Conservation (phyloP, 2,888 invertebrate genomes). For the Liodrosophila aerea region DNA sequence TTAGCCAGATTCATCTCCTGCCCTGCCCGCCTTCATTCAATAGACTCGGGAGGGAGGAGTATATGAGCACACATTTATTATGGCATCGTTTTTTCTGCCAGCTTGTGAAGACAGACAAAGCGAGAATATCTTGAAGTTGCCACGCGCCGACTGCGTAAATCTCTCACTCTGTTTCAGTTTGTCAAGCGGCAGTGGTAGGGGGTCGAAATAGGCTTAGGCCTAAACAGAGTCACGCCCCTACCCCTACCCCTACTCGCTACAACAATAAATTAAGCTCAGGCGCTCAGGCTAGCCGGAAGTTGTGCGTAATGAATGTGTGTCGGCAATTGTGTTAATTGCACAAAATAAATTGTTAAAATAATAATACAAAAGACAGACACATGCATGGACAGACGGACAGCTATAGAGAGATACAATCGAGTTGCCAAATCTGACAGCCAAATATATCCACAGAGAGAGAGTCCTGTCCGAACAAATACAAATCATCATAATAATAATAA, state of each 20-base stretch:
- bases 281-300: constrained; percentile 58
- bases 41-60: constrained; percentile 29
- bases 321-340: constrained; percentile 77
- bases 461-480: constrained; percentile 29
- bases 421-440: constrained; percentile 41
- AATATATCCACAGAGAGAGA: constrained; percentile 12
- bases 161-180: constrained; percentile 40
- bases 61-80: constrained; percentile 70
- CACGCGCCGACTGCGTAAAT: constrained; percentile 71
- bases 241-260: constrained; percentile 9
- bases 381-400: background rate
- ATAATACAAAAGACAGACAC: constrained; percentile 49
- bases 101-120: constrained; percentile 20
- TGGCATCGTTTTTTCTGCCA: constrained; percentile 63
- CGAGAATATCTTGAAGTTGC: constrained; percentile 61
- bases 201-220: constrained; percentile 54
- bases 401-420: constrained; percentile 8
- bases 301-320: constrained; percentile 71
- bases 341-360: constrained; percentile 78
- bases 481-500: constrained; percentile 53
- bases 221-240: background rate
- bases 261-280: constrained; percentile 76
- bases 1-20: constrained; percentile 38
- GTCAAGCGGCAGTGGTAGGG: no score
- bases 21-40: background rate